phyloP scores from a whole-genome alignment of 2,888 invertebrate species.

The Diaperis boleti region DNA sequence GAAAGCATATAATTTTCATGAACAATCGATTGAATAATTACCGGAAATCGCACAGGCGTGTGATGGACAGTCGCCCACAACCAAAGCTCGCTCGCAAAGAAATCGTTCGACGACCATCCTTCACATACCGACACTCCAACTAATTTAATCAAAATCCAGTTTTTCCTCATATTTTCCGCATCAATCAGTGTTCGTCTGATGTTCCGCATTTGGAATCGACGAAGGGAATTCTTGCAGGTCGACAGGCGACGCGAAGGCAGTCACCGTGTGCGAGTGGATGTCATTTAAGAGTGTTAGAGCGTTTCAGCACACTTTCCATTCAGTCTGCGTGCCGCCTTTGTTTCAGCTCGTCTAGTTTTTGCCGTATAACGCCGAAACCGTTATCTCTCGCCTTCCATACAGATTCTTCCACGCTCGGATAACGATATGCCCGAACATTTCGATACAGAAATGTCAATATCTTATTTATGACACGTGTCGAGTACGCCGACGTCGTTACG shows the following conservation, averaged over 20 bases:
- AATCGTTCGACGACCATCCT: no score
- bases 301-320: slow-evolving; percentile 41
- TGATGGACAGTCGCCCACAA: no score
- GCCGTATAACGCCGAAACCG: slow-evolving; percentile 33
- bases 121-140: no score
- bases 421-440: slow-evolving; percentile 38
- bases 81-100: no score
- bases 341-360: slow-evolving; percentile 42
- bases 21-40: no score
- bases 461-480: slow-evolving; percentile 37
- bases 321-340: slow-evolving; percentile 40
- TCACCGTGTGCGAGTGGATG: slow-evolving; percentile 41
- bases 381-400: slow-evolving; percentile 39
- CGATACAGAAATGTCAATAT: slow-evolving; percentile 42
- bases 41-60: no score
- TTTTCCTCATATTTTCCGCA: no score
- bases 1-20: no score
- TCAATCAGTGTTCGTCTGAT: slow-evolving; percentile 24
- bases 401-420: slow-evolving; percentile 38
- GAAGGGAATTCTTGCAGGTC: slow-evolving; percentile 28
- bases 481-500: neutral
- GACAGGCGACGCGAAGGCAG: slow-evolving; percentile 34
- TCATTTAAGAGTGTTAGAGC: slow-evolving; percentile 40
- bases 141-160: no score
- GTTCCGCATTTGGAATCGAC: slow-evolving; percentile 19